phyloP scores from a whole-genome alignment of 2,797 vertebrate genomes.

The Siniperca undulata region DNA sequence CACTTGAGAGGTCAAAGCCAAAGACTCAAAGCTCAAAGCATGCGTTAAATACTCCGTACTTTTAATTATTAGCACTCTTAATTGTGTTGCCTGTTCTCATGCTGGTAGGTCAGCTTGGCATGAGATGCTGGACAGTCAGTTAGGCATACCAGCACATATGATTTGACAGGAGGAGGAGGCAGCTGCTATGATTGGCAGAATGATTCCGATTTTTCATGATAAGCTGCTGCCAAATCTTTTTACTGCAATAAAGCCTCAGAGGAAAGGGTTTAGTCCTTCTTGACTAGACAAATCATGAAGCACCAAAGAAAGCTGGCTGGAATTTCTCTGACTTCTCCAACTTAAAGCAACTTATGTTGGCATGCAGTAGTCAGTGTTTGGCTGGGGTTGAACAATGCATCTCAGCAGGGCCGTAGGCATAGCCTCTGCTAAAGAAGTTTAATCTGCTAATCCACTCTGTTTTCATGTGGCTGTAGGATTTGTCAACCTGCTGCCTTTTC shows the following conservation, averaged over 20 bases:
- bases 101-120: constrained; percentile 71
- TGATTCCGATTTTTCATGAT: constrained; percentile 25
- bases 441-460: constrained; percentile 81
- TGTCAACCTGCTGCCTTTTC: constrained; percentile 73
- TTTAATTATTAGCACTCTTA: constrained; percentile 66
- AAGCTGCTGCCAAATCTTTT: constrained; percentile 7
- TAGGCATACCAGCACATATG: constrained; percentile 37
- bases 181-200: constrained; percentile 43
- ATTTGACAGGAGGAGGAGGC: constrained; percentile 56
- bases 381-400: constrained; percentile 60
- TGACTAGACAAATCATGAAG: constrained; percentile 25
- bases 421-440: constrained; percentile 57
- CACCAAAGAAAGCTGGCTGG: constrained; percentile 49
- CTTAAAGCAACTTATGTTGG: constrained; percentile 66
- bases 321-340: constrained; percentile 60
- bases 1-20: constrained; percentile 70
- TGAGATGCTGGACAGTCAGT: constrained; percentile 52
- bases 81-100: constrained; percentile 69
- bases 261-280: constrained; percentile 10
- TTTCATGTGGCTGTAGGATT: constrained; percentile 79
- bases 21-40: constrained; percentile 68
- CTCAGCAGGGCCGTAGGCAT: constrained; percentile 53
- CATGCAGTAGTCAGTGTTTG: constrained; percentile 49
- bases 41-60: constrained; percentile 56
- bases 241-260: not conserved